Conservation (phyloP, 2,113 vertebrate genomes). For the Procavia capensis region DNA sequence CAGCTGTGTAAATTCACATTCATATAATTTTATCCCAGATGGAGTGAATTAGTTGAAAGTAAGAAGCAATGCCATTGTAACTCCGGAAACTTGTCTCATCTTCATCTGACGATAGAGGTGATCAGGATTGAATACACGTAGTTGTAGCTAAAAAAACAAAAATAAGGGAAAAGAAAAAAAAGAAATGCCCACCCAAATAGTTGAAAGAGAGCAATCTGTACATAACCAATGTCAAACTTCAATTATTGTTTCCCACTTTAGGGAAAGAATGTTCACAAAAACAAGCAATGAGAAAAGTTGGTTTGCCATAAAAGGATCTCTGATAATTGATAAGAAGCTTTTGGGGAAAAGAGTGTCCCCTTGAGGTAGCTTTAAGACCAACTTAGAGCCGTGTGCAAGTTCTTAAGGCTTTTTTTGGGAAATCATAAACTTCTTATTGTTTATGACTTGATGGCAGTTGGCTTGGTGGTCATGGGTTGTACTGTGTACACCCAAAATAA, state of each 20-base stretch:
- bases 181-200: background rate
- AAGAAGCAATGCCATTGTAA: background rate
- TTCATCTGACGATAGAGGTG: background rate
- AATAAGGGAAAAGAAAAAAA: background rate
- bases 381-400: background rate
- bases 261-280: background rate
- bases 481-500: no score
- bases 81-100: constrained; percentile 22
- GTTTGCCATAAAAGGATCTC: background rate
- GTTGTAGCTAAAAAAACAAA: background rate
- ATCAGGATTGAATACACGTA: background rate
- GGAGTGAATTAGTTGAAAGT: background rate
- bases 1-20: constrained; percentile 21
- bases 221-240: background rate
- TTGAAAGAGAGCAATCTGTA: background rate
- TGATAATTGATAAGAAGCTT: background rate
- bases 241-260: background rate
- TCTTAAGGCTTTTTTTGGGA: background rate
- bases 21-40: constrained; percentile 52
- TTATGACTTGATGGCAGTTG: background rate
- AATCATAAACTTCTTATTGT: background rate
- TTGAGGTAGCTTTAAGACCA: background rate
- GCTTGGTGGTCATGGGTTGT: no score
- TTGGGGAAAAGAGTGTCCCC: background rate
- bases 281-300: background rate